phyloP scores from a whole-genome alignment of 2,113 vertebrate genomes.

The Maccullochella peelii region DNA sequence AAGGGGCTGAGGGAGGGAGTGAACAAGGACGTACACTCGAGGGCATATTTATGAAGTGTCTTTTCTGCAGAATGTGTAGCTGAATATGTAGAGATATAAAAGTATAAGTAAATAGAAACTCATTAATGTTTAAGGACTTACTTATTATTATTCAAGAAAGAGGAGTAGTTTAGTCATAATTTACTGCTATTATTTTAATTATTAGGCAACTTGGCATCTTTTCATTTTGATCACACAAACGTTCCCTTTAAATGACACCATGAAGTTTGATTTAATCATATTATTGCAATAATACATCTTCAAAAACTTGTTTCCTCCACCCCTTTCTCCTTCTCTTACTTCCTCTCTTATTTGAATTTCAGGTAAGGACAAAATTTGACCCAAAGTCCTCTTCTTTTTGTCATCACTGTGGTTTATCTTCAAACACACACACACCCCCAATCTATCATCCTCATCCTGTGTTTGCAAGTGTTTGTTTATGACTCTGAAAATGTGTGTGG shows the following conservation, averaged over 20 bases:
- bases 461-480: constrained; percentile 24
- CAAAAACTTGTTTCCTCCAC: not conserved
- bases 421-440: not conserved
- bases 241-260: not conserved
- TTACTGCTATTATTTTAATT: not conserved
- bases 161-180: not conserved
- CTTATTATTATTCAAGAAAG: constrained; percentile 6
- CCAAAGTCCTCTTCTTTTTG: not conserved
- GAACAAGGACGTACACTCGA: not conserved
- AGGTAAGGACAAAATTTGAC: not conserved
- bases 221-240: not conserved
- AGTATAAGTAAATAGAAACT: not conserved
- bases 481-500: not conserved
- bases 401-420: constrained; percentile 8
- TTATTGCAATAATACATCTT: not conserved
- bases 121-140: not conserved
- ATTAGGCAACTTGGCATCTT: not conserved
- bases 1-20: too few relatives aligned
- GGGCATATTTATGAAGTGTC: not conserved
- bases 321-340: too few relatives aligned
- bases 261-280: not conserved
- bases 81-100: not conserved
- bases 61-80: not conserved
- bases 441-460: not conserved
- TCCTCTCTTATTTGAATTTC: not conserved